phyloP scores from a whole-genome alignment of 2,888 invertebrate genomes.

The Tipula confusa region DNA sequence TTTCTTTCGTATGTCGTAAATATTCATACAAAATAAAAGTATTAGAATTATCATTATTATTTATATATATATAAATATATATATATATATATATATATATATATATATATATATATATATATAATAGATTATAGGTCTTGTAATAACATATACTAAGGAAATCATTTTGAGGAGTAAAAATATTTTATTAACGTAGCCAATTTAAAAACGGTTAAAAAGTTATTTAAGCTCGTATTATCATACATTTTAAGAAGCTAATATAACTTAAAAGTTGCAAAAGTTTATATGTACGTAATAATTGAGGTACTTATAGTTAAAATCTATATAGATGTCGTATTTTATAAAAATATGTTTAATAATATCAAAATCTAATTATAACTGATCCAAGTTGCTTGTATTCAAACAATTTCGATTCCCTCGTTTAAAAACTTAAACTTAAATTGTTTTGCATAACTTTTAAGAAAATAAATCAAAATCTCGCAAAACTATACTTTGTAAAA shows the following conservation, averaged over 20 bases:
- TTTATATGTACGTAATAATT: not conserved
- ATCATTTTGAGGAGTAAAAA: not conserved
- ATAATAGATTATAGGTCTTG: not conserved
- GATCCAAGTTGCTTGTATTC: not conserved
- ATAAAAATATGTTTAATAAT: not conserved
- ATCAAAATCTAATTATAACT: not conserved
- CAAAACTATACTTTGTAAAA: not conserved
- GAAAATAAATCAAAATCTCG: not conserved
- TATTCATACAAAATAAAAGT: not conserved
- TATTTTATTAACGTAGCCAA: not conserved
- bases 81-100: too few relatives aligned
- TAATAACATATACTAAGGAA: not conserved
- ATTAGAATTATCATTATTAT: slow-evolving; percentile 8
- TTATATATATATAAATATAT: too few relatives aligned
- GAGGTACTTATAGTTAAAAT: not conserved
- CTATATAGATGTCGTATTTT: not conserved
- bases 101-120: too few relatives aligned
- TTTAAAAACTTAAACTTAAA: not conserved
- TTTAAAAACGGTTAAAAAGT: not conserved
- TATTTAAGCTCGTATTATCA: not conserved
- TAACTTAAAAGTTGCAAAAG: not conserved
- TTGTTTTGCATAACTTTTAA: not conserved
- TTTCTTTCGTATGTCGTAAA: not conserved
- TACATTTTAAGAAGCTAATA: not conserved
- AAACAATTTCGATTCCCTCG: not conserved